phyloP scores from a whole-genome alignment of 2,888 invertebrate genomes.

The Trachelus stipa region DNA sequence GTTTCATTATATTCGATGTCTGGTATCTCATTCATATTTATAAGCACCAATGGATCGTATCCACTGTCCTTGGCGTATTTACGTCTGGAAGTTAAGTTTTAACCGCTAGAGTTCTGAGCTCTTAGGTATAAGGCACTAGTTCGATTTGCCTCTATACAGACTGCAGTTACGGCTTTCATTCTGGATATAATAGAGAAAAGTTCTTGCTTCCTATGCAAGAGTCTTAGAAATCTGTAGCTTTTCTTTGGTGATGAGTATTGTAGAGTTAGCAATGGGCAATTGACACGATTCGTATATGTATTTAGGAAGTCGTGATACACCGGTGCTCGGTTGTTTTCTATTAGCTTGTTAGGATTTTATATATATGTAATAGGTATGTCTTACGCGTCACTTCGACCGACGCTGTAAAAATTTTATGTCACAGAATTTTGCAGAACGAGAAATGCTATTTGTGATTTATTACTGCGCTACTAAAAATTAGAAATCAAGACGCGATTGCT shows the following conservation, averaged over 20 bases:
- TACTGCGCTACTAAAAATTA: too few relatives aligned
- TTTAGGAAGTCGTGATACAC: neutral
- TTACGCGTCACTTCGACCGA: neutral
- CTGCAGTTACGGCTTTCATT: neutral
- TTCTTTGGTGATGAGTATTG: neutral
- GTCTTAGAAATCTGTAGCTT: neutral
- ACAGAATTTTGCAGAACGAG: too few relatives aligned
- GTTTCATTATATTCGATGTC: neutral
- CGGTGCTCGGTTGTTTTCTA: neutral
- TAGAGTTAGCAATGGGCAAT: neutral
- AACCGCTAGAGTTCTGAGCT: neutral
- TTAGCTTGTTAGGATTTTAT: neutral
- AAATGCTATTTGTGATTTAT: too few relatives aligned
- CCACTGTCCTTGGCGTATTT: neutral
- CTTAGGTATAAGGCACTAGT: neutral
- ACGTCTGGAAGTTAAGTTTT: neutral
- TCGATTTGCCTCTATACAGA: neutral
- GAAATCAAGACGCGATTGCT: too few relatives aligned
- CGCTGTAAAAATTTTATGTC: neutral
- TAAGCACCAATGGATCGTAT: neutral
- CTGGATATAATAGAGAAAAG: neutral
- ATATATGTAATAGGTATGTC: neutral
- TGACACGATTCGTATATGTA: neutral
- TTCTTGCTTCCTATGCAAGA: neutral
- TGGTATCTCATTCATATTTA: neutral